Evolutionary conservation across 2,888 invertebrate species (phyloP), one percentile per base, ranked within the genome.

Genomic region (Pardosa pseudoannulata): DNA sequence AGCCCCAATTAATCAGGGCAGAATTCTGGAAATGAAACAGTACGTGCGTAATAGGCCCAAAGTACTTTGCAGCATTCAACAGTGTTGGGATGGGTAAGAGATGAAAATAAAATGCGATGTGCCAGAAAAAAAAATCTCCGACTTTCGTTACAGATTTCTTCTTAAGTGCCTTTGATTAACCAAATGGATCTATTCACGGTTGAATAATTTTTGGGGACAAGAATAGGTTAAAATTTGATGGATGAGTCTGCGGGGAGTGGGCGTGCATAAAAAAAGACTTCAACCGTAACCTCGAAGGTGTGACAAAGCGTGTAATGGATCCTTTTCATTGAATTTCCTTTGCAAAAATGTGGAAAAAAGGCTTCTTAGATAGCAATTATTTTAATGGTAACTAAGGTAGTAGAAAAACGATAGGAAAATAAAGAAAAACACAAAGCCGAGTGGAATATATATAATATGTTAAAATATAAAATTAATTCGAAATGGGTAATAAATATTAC

Each of bases 141-240:
- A 36, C 5, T 36, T 9, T 36, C 36, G 9, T n/a, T 5, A 36
- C 36, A 36, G 36, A 36, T 56, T 56, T 56, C 16, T 23, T 19
- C 1, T 1, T 56, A 19, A 19, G 16, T 56, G 56, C 56, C 19
- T 23, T 11, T 56, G 56, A 56, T 56, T 56, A 56, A 23, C 56
- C 23, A 23, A 56, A 56, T 56, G 56, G 56, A 56, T 56, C 3
- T 23, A 23, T 23, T 11, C 23, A 5, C 7, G 11, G 56, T 19
- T 56, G 56, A 56, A 56, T 56, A 56, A 56, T 56, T 56, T 5
- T 56, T 19, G 3, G 23, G 23, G 56, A 56, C 56, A 56, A 56
- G 56, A 56, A 56, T 56, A 56, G 19, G 56, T 56, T 56, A 56
- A 56, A 56, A 56, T 56, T 19, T 56, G 56, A 56, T 56, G 56